A percentile compares a stretch with the other conserved stretches of the same genome.
Conservation (phyloP, 2,888 invertebrate species). For the Drosophila anomelani region DNA sequence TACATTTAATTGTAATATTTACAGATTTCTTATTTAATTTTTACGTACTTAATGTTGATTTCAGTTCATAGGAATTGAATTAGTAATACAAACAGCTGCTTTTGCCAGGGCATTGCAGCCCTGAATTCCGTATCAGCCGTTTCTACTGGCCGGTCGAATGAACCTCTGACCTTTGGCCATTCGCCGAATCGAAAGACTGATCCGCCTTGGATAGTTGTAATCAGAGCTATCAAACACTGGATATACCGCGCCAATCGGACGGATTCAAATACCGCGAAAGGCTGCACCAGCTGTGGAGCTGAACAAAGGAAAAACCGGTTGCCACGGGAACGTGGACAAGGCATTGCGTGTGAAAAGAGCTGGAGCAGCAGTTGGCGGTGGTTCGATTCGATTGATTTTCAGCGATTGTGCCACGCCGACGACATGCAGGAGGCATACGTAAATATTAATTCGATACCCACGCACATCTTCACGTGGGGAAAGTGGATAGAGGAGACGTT, state of each 20-base stretch:
- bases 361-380: slow-evolving; percentile 12
- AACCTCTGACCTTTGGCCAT: slow-evolving; percentile 61
- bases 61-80: too few relatives aligned
- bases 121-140: slow-evolving; percentile 18
- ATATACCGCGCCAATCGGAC: slow-evolving; percentile 52
- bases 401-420: slow-evolving; percentile 37
- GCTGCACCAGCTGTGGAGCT: not conserved
- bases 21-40: not conserved
- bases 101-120: slow-evolving; percentile 3
- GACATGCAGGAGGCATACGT: slow-evolving; percentile 84
- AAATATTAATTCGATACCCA: slow-evolving; percentile 88
- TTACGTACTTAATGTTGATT: not conserved
- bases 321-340: slow-evolving; percentile 32
- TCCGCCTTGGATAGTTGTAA: slow-evolving; percentile 18
- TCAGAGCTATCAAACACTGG: slow-evolving; percentile 32
- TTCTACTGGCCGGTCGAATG: slow-evolving; percentile 23
- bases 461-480: slow-evolving; percentile 90
- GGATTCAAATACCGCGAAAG: slow-evolving; percentile 44
- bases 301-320: slow-evolving; percentile 63
- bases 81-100: slow-evolving; percentile 3
- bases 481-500: slow-evolving; percentile 88
- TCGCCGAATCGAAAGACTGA: slow-evolving; percentile 14
- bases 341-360: slow-evolving; percentile 27
- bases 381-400: slow-evolving; percentile 32
- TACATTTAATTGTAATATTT: not conserved